Evolutionary conservation across 30 jellyfish, hydroid and myxozoan species (phyloP), one percentile per base, ranked within the genome.

Genomic region (Hydra vulgaris): DNA sequence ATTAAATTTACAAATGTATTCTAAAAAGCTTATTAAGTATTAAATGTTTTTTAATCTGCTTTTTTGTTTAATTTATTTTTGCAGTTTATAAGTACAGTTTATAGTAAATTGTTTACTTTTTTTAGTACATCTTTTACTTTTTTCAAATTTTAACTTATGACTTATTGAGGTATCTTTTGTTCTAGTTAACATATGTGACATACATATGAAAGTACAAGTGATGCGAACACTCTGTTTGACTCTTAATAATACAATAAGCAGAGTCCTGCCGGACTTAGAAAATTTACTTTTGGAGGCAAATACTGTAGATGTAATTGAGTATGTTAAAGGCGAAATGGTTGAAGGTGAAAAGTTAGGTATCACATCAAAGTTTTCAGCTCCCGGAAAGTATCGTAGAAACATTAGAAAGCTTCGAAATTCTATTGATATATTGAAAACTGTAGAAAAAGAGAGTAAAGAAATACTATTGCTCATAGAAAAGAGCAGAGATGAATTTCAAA

Each of bases 311-410:
- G 82, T 87, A 17, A 90, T 86, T 25, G 97, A 90, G 22, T 73
- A 85, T 77, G 97, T 74, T 27, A 90, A 90, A 68, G 96, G 89
- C 54, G 75, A 74, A 26, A 79, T 23, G 81, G 86, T 78, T 20
- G 87, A 82, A 23, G 82, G 94, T 21, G 85, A 55, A 7, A 94
- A 86, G 23, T 72, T 74, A 27, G 97, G 97, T 7, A 55, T 90
- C 26, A 27, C 86, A 0, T 83, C 95, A 70, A 90, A 90, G 72
- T 86, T 90, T 72, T 86, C 97, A 0, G 96, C 95, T 23, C 97
- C 97, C 25, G 95, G 97, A 18, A 90, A 90, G 76, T 78, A 85
- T 74, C 86, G 96, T 21, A 83, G 95, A 53, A 90, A 90, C 86
- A 79, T 86, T 81, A 84, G 82, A 73, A 89, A 86, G 40, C 74